These are phyloP conservation scores for Kryphioiulus occultus DNA, from an alignment of 2,888 invertebrate species.

Conservation along the genomic window DNA sequence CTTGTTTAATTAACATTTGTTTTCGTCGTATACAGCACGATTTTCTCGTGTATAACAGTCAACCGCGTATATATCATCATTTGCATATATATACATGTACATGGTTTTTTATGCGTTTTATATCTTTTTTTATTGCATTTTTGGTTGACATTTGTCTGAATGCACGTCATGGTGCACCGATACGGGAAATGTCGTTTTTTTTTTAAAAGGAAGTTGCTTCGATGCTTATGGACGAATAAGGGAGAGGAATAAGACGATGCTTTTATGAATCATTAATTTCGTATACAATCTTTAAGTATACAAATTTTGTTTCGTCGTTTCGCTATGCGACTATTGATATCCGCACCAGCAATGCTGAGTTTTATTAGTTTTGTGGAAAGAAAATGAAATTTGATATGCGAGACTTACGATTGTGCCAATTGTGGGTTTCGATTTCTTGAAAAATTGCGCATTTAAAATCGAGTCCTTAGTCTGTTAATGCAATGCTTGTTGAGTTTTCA, in stretches of 20 bases:
- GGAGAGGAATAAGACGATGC: constrained; percentile 7
- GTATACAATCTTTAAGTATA: background rate
- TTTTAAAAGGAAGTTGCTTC: background rate
- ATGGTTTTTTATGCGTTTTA: background rate
- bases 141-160: constrained; percentile 26
- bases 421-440: too few species aligned
- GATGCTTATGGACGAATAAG: background rate
- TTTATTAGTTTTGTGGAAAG: background rate
- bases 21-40: background rate
- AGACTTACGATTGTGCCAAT: background rate
- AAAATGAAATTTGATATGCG: background rate
- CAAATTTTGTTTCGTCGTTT: background rate
- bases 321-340: background rate
- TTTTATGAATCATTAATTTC: constrained; percentile 35
- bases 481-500: too few species aligned
- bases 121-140: constrained; percentile 26
- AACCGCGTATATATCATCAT: background rate
- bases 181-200: background rate
- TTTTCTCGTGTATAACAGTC: background rate
- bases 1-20: too few species aligned
- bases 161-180: background rate
- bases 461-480: too few species aligned
- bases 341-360: background rate
- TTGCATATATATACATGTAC: background rate
- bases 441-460: too few species aligned